phyloP scores from a whole-genome alignment of 30 jellyfish, hydroid and myxozoan genomes.

The Hydractinia symbiolongicarpus region DNA sequence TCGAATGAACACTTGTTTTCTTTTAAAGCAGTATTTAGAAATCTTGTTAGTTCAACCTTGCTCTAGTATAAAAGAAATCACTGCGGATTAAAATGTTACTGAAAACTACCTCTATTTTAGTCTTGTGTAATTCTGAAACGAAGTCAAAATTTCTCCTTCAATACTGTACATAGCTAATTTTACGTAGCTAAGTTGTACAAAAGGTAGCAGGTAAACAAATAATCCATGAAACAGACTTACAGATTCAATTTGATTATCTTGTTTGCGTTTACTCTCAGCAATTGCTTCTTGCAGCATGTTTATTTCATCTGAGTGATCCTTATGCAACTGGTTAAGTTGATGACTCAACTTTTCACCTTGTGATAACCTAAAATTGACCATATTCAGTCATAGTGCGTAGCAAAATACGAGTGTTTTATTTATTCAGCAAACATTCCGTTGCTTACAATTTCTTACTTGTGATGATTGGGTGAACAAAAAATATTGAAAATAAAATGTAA shows the following conservation, averaged over 20 bases:
- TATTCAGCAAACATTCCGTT: not conserved
- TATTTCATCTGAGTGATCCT: constrained; percentile 28
- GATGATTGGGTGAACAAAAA: not conserved
- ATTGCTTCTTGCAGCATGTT: constrained; percentile 12
- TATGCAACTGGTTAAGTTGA: constrained; percentile 16
- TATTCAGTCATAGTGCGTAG: too few relatives aligned
- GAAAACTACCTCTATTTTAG: too few relatives aligned
- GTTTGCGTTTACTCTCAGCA: constrained; percentile 27
- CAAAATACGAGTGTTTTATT: too few relatives aligned
- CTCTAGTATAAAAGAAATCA: not conserved
- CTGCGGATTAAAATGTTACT: too few relatives aligned
- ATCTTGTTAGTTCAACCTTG: not conserved
- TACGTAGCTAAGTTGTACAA: too few relatives aligned
- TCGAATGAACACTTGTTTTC: not conserved
- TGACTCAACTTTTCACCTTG: constrained; percentile 35
- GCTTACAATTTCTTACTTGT: too few relatives aligned
- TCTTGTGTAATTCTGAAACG: too few relatives aligned
- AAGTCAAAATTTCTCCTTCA: too few relatives aligned
- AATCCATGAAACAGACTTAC: not conserved
- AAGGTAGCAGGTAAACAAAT: too few relatives aligned
- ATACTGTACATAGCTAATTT: too few relatives aligned
- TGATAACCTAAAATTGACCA: constrained; percentile 3
- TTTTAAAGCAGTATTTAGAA: not conserved
- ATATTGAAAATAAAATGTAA: not conserved
- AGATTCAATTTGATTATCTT: constrained; percentile 7